Evolutionary conservation across 2,888 invertebrate genomes (phyloP).

Genomic region (Anticlea derivata): DNA sequence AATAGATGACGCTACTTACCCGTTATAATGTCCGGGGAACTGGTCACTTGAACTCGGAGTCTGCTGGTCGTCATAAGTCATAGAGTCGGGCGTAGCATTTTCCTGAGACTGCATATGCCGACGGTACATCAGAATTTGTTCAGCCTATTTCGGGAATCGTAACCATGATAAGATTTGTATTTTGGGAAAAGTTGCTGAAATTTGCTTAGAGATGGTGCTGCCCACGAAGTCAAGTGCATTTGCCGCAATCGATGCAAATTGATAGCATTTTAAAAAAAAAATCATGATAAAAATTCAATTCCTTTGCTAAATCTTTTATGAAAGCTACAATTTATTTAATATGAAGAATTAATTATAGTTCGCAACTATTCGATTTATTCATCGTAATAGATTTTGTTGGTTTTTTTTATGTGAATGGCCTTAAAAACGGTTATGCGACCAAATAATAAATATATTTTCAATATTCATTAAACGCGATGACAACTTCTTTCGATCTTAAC

Average conservation of each 20-base stretch:
- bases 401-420: too few species aligned
- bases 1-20: slow-evolving; percentile 82
- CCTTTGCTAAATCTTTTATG: too few species aligned
- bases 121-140: slow-evolving; percentile 32
- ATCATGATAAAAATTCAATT: too few species aligned
- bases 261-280: too few species aligned
- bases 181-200: slow-evolving; percentile 16
- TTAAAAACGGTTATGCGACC: too few species aligned
- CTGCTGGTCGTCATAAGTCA: slow-evolving; percentile 88
- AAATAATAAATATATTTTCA: too few species aligned
- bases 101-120: slow-evolving; percentile 36
- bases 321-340: too few species aligned
- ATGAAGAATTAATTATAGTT: too few species aligned
- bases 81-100: slow-evolving; percentile 68
- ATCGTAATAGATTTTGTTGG: too few species aligned
- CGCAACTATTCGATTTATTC: too few species aligned
- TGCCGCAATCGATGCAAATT: too few species aligned
- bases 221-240: neutral
- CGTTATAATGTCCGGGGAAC: slow-evolving; percentile 91
- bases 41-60: slow-evolving; percentile 96
- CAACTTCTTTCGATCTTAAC: neutral
- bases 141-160: slow-evolving; percentile 31
- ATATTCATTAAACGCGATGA: too few species aligned
- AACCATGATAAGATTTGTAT: slow-evolving; percentile 27
- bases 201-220: slow-evolving; percentile 5